Percentiles rank a stretch among this genome's conserved stretches.
phyloP scores from a whole-genome alignment of 2,888 invertebrate species.

The Drosophila lacicola region DNA sequence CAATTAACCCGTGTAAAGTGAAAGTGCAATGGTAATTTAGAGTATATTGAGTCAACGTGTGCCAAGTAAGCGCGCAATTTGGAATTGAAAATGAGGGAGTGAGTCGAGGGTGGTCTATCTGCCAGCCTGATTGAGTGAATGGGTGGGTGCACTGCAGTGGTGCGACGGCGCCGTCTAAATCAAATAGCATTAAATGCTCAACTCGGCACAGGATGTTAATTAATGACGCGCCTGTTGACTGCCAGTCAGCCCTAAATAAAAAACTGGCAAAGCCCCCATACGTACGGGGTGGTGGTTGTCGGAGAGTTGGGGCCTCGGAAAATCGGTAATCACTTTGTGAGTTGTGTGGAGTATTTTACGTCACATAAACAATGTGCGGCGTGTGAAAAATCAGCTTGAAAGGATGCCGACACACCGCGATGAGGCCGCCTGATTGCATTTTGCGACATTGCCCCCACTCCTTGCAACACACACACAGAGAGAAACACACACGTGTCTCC shows the following conservation, averaged over 20 bases:
- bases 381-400: conserved; percentile 79
- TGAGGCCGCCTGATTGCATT: conserved; percentile 48
- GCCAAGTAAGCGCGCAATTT: conserved; percentile 42
- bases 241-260: conserved; percentile 42
- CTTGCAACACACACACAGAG: conserved; percentile 11
- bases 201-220: conserved; percentile 56
- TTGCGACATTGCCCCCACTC: conserved; percentile 41
- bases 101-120: conserved; percentile 14
- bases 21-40: conserved; percentile 58
- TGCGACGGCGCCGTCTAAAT: conserved; percentile 65
- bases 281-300: conserved; percentile 9
- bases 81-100: conserved; percentile 15
- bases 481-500: conserved; percentile 59
- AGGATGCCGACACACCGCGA: conserved; percentile 66
- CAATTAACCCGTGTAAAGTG: conserved; percentile 65
- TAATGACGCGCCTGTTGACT: conserved; percentile 61
- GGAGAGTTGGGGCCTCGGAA: conserved; percentile 6
- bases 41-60: conserved; percentile 48
- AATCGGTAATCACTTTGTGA: conserved; percentile 55
- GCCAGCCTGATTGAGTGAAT: neutral
- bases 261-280: conserved; percentile 32
- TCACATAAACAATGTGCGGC: conserved; percentile 65
- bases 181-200: conserved; percentile 76
- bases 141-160: conserved; percentile 26
- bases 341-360: conserved; percentile 61